Percentiles rank a stretch among this genome's conserved stretches.
Evolutionary conservation across 2,113 vertebrate genomes (phyloP).

Genomic region (Orthonyx spaldingii): DNA sequence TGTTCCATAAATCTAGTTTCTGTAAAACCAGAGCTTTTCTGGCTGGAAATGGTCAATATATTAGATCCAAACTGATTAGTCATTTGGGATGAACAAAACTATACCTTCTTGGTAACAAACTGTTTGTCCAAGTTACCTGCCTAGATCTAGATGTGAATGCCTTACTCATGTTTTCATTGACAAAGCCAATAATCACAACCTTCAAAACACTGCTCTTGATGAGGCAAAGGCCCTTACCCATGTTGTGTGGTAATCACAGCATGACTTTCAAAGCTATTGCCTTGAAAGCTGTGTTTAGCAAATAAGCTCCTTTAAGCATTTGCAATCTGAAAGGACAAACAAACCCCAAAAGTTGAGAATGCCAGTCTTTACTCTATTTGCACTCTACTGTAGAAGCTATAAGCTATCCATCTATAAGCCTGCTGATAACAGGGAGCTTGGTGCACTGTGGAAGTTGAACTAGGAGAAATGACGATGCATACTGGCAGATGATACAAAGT

Average conservation of each 20-base stretch:
- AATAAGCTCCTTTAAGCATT: background rate
- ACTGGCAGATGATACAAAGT: background rate
- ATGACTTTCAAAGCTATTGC: background rate
- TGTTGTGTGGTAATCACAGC: background rate
- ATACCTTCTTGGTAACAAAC: background rate
- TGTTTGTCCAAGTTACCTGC: background rate
- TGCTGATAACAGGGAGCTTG: background rate
- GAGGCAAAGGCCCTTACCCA: background rate
- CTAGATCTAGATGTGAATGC: rapidly evolving
- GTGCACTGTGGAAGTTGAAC: background rate
- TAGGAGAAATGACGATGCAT: background rate
- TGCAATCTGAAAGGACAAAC: background rate
- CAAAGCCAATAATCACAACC: background rate
- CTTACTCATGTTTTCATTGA: background rate
- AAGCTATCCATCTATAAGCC: background rate
- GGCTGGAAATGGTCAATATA: background rate
- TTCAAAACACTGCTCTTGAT: background rate
- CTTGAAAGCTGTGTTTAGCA: background rate
- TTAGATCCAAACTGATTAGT: background rate
- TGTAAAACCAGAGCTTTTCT: background rate
- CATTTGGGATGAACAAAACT: background rate
- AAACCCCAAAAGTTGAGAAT: background rate
- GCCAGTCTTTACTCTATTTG: background rate
- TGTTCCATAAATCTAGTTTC: background rate
- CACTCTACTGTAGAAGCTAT: background rate